Evolutionary conservation across 2,888 invertebrate species (phyloP).

Genomic region (Cataglyphis albicans): DNA sequence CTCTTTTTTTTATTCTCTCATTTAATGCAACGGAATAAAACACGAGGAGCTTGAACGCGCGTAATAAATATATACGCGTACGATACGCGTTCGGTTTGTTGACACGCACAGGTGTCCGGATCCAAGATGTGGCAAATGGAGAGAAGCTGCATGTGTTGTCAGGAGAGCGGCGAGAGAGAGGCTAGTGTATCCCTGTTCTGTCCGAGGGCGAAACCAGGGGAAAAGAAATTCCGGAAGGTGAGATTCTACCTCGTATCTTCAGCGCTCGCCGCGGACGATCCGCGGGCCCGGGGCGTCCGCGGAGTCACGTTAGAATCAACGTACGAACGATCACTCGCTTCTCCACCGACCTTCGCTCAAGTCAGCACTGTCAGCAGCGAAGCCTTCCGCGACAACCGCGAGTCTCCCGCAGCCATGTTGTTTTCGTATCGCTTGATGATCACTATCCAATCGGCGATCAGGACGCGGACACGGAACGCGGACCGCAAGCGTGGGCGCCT

Average conservation of each 20-base stretch:
- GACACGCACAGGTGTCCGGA: conserved; percentile 92
- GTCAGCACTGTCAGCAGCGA: conserved; percentile 50
- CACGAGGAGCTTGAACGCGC: not conserved
- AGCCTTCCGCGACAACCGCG: conserved; percentile 71
- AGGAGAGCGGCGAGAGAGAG: conserved; percentile 96
- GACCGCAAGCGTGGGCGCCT: conserved; percentile 50
- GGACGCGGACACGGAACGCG: not conserved
- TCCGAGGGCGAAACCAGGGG: conserved; percentile 95
- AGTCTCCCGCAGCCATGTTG: conserved; percentile 79
- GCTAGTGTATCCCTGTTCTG: conserved; percentile 95
- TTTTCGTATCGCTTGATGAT: conserved; percentile 67
- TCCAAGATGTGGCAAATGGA: conserved; percentile 99
- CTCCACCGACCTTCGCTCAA: conserved; percentile 20
- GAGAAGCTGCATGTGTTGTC: conserved; percentile 97
- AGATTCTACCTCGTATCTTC: not conserved
- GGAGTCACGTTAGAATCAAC: conserved; percentile 1
- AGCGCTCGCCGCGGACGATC: conserved; percentile 41
- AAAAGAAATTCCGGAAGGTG: conserved; percentile 94
- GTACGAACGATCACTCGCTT: not conserved
- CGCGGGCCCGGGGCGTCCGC: not conserved
- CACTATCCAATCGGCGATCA: conserved; percentile 55
- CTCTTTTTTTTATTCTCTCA: not conserved
- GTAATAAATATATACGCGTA: not conserved
- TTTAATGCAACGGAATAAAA: not conserved
- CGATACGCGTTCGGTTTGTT: not conserved